Conservation (phyloP, 2,113 vertebrate species). For the Psophia crepitans region DNA sequence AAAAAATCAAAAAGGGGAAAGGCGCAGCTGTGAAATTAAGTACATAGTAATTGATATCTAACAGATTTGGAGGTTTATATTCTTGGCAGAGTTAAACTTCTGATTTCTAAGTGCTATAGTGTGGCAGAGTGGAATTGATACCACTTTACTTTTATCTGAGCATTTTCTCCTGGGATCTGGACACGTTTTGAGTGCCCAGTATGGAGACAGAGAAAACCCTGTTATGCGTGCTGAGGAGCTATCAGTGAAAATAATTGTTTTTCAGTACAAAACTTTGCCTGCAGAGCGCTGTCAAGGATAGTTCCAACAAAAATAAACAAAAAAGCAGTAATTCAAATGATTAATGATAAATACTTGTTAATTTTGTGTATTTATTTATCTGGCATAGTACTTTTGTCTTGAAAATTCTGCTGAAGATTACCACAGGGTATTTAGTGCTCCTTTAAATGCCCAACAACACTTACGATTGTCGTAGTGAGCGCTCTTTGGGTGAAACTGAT, state of each 20-base stretch:
- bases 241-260: neutral
- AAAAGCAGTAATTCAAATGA: neutral
- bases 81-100: neutral
- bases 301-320: neutral
- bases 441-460: neutral
- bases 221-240: neutral
- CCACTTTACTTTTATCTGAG: neutral
- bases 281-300: neutral
- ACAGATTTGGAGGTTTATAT: neutral
- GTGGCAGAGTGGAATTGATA: neutral
- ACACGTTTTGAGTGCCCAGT: neutral
- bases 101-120: neutral
- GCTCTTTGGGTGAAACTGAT: neutral
- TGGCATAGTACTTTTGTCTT: neutral
- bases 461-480: neutral
- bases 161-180: neutral
- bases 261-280: neutral
- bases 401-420: neutral
- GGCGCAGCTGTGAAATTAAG: slow-evolving; percentile 27
- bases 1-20: neutral
- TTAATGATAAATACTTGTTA: neutral
- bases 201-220: neutral
- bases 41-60: neutral
- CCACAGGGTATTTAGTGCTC: neutral
- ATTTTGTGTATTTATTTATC: neutral